These are phyloP conservation scores for Penaeus japonicus DNA, from an alignment of 1,140 invertebrate species.

Conservation along the genomic window DNA sequence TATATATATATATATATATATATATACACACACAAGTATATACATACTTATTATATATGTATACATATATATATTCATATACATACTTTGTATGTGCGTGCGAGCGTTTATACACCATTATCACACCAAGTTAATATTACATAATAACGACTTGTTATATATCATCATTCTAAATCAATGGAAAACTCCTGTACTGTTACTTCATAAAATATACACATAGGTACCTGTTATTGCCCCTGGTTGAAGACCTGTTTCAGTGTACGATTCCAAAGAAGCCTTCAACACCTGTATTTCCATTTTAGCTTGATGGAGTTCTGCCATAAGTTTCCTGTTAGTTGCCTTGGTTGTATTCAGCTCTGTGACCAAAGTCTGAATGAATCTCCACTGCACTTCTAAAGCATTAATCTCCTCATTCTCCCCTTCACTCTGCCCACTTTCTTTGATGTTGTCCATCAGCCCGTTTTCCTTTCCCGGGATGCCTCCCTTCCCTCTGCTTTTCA, in stretches of 20 bases:
- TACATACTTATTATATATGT: no score
- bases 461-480: constrained; percentile 6
- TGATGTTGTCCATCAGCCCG: constrained; percentile 41
- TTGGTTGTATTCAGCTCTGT: constrained; percentile 39
- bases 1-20: no score
- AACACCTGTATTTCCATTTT: constrained; percentile 44
- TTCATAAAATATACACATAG: background rate
- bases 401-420: constrained; percentile 35
- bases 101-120: no score
- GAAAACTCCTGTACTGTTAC: no score
- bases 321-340: constrained; percentile 28
- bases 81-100: no score
- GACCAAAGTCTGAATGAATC: constrained; percentile 49
- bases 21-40: no score
- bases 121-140: no score
- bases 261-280: constrained; percentile 34
- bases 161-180: no score
- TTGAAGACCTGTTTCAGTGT: constrained; percentile 33
- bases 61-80: no score
- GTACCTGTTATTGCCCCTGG: constrained; percentile 42
- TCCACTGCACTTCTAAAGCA: constrained; percentile 50
- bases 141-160: background rate
- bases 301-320: constrained; percentile 42
- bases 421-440: constrained; percentile 48
- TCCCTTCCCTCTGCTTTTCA: background rate